Base-by-base conservation (phyloP, 2,113 vertebrate species). In the Phaethornis superciliosus region DNA sequence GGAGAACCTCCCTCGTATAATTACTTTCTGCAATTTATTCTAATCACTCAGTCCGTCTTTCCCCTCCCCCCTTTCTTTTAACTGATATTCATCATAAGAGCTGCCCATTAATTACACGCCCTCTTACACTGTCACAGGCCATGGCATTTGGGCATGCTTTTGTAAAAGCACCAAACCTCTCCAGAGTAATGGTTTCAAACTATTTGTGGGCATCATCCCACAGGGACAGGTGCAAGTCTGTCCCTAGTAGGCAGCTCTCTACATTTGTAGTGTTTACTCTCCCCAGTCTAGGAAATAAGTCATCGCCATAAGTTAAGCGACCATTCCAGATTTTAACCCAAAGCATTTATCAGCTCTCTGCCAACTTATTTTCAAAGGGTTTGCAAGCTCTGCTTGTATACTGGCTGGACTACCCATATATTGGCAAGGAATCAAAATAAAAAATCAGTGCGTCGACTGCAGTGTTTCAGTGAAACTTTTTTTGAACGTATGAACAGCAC, bases 141-240 rank as follows among this genome's bases (percentile, higher is more conserved):
- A 27, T 1, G 26, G 44, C 83, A 95, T 90, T 95, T 94, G 64
- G 85, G 83, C 59, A 54, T 3, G 7, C 65, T 86, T 84, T 44
- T 93, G 94, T 88, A 62, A 55, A 93, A 81, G 54, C 51, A 94
- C 93, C 96, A 96, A 89, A 88, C 72, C 56, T 92, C 88, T 71
- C 81, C 81, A 92, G 89, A 95, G 95, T 74, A 91, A 87, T 12
- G 4, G 59, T 82, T 96, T 90, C 85, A 72, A 93, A 87, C 93
- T 95, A 95, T 97, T 96, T 96, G 94, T 87, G 81, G 94, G 86
- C 90, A 96, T 78, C 94, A 88, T 96, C 93, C 85, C 94, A 96
- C 93, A 93, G 86, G 44, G 80, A 97, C 93, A 97, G 96, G 88
- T 96, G 95, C 94, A 94, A 82, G 90, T 68, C 85, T 63, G 56